Conservation (phyloP, 2,797 vertebrate genomes). For the Silurus lanzhouensis region DNA sequence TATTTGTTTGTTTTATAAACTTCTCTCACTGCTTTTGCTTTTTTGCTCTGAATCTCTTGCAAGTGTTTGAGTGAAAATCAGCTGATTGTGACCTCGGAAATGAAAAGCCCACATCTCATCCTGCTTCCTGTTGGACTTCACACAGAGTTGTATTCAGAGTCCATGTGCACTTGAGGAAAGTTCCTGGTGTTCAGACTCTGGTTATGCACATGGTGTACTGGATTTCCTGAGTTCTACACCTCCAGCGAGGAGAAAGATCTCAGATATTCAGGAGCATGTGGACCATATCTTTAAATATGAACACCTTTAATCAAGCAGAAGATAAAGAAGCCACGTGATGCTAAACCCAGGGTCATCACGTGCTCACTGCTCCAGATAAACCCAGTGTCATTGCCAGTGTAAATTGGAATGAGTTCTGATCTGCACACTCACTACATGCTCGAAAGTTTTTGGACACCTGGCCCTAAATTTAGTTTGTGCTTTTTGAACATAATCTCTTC, state of each 20-base stretch:
- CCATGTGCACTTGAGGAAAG: not conserved
- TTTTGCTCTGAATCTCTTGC: conserved; percentile 64
- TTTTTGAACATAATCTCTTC: too few relatives aligned
- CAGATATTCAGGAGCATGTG: not conserved
- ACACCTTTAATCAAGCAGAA: not conserved
- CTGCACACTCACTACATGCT: too few relatives aligned
- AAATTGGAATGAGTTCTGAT: too few relatives aligned
- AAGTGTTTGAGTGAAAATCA: conserved; percentile 27
- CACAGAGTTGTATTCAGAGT: not conserved
- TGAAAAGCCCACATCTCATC: not conserved
- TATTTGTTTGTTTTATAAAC: conserved; percentile 30
- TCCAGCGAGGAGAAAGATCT: not conserved
- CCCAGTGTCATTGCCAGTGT: too few relatives aligned
- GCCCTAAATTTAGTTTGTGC: too few relatives aligned
- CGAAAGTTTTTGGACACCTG: too few relatives aligned
- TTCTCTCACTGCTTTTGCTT: conserved; percentile 60
- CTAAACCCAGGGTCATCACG: not conserved
- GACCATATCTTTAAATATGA: not conserved
- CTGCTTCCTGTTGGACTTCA: not conserved
- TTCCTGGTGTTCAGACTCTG: not conserved
- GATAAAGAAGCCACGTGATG: not conserved
- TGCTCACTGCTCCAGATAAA: too few relatives aligned
- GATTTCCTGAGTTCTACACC: not conserved
- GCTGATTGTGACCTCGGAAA: not conserved
- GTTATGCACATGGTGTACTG: not conserved